phyloP scores from a whole-genome alignment of 1,140 invertebrate genomes.

The Reticulitermes speratus region DNA sequence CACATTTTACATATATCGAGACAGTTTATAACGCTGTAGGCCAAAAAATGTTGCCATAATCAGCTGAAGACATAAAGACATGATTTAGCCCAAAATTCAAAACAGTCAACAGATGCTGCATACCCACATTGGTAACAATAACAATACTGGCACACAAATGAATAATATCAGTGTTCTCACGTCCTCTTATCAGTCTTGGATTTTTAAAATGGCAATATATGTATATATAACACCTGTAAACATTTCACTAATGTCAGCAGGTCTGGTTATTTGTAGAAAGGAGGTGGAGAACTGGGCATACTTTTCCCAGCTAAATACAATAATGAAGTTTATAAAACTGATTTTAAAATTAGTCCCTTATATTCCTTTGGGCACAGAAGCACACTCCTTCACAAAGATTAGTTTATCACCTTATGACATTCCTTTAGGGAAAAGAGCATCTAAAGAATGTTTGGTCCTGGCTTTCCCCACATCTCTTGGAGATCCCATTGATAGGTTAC shows the following conservation, averaged over 20 bases:
- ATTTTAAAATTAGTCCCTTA: not conserved
- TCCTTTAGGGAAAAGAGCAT: not conserved
- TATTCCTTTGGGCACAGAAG: not conserved
- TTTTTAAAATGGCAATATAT: slow-evolving; percentile 14
- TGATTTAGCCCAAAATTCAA: not conserved
- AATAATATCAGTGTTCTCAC: not conserved
- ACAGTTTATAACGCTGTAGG: too few relatives aligned
- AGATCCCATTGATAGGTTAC: not conserved
- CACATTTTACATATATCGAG: too few relatives aligned
- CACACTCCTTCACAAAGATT: too few relatives aligned
- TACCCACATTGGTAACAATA: not conserved
- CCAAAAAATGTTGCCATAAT: too few relatives aligned
- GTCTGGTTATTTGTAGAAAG: not conserved
- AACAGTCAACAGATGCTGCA: not conserved
- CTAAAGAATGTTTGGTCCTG: not conserved
- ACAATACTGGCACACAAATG: not conserved
- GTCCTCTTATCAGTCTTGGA: not conserved
- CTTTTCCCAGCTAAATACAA: too few relatives aligned
- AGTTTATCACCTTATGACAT: not conserved
- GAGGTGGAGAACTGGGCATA: not conserved
- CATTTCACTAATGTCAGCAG: not conserved
- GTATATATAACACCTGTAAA: not conserved
- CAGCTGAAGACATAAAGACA: too few relatives aligned
- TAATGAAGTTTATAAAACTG: not conserved
- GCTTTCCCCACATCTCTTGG: not conserved